Conservation (phyloP, 2,888 invertebrate species). For the Schrankia costaestrigalis region DNA sequence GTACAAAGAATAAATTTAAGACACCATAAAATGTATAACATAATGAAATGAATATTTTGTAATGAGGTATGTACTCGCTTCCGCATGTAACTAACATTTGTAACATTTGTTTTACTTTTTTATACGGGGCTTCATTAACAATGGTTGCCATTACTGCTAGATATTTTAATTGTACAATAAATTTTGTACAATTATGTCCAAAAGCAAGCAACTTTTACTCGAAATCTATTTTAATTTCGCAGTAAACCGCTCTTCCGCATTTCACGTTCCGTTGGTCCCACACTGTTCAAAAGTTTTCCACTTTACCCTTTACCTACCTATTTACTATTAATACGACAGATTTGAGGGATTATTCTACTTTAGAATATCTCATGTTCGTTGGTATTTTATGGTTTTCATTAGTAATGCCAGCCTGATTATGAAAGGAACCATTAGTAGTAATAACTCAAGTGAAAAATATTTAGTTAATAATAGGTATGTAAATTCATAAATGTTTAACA, state of each 20-base stretch:
- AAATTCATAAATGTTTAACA: constrained; percentile 52
- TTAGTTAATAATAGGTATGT: constrained; percentile 32
- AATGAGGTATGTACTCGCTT: constrained; percentile 18
- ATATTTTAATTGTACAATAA: constrained; percentile 32
- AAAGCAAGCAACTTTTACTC: constrained; percentile 19
- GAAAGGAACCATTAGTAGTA: constrained; percentile 15
- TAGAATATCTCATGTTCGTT: neutral
- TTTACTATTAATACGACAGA: too few species aligned
- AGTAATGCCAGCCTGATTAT: constrained; percentile 27
- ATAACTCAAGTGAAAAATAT: constrained; percentile 26
- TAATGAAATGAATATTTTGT: constrained; percentile 11
- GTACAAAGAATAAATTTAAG: too few species aligned
- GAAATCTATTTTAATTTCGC: constrained; percentile 29
- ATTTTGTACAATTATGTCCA: constrained; percentile 26
- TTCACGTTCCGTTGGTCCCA: constrained; percentile 30
- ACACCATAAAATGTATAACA: neutral
- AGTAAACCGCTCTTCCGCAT: constrained; percentile 25
- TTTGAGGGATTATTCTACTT: constrained; percentile 3
- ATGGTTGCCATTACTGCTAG: constrained; percentile 23
- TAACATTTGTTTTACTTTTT: constrained; percentile 14
- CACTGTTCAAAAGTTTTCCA: constrained; percentile 21
- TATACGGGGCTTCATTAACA: constrained; percentile 19
- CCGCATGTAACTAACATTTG: constrained; percentile 15
- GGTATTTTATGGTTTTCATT: constrained; percentile 6
- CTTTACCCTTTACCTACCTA: constrained; percentile 10